Evolutionary conservation across 2,888 invertebrate genomes (phyloP).

Genomic region (Physocephala rufipes): DNA sequence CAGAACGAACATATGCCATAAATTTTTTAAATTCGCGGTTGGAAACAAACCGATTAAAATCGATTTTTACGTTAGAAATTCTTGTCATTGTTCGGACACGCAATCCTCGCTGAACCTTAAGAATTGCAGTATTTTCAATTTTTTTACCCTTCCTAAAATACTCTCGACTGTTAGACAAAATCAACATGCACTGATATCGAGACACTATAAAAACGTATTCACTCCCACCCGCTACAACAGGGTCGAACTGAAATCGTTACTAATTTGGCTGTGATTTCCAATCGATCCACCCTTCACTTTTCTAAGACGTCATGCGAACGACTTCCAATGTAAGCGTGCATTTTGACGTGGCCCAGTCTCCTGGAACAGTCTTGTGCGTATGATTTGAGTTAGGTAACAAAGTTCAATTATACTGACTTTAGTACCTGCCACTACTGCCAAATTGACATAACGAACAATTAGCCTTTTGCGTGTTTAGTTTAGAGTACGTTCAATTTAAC

Average conservation of each 20-base stretch:
- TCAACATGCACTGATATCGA: conserved; percentile 15
- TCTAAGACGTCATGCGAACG: conserved; percentile 47
- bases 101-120: too few relatives aligned
- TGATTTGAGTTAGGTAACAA: not conserved
- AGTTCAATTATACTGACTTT: not conserved
- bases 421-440: conserved; percentile 24
- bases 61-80: too few relatives aligned
- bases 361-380: conserved; percentile 6
- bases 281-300: not conserved
- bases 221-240: not conserved
- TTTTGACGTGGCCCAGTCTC: conserved; percentile 32
- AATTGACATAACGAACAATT: conserved; percentile 39
- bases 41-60: too few relatives aligned
- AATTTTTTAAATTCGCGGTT: too few relatives aligned
- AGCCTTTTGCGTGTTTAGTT: conserved; percentile 45
- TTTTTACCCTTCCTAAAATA: too few relatives aligned
- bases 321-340: conserved; percentile 44
- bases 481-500: conserved; percentile 40
- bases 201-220: not conserved
- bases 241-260: conserved; percentile 14
- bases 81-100: too few relatives aligned
- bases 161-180: too few relatives aligned
- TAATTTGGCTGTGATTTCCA: conserved; percentile 31
- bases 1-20: too few relatives aligned
- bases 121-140: too few relatives aligned